Conservation (phyloP, 2,113 vertebrate species). For the Brachyhypopomus occidentalis region DNA sequence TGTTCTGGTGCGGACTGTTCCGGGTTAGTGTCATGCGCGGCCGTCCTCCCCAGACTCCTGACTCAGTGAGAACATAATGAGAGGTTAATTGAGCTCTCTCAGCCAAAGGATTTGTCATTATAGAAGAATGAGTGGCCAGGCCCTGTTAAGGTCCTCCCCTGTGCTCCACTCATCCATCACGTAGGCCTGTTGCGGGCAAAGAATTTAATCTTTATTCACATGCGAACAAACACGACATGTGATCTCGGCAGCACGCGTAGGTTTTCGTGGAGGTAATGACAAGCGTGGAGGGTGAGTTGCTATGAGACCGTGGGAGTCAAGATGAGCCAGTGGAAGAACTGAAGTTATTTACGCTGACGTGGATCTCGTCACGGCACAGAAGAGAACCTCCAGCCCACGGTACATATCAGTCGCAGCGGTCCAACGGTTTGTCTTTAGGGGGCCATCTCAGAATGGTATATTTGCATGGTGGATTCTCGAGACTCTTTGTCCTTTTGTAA, state of each 20-base stretch:
- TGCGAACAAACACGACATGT: conserved; percentile 24
- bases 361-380: conserved; percentile 11
- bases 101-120: conserved; percentile 45
- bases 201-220: conserved; percentile 31
- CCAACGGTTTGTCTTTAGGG: conserved; percentile 44
- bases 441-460: conserved; percentile 25
- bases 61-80: conserved; percentile 36
- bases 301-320: background rate
- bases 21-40: conserved; percentile 15
- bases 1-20: conserved; percentile 1
- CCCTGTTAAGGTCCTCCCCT: conserved; percentile 27
- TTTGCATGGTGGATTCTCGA: conserved; percentile 26
- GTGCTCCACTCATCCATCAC: conserved; percentile 49
- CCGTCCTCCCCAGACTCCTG: background rate
- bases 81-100: conserved; percentile 55
- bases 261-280: background rate
- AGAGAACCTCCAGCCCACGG: conserved; percentile 17
- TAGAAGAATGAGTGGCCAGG: conserved; percentile 32
- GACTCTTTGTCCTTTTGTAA: conserved; percentile 26
- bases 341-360: conserved; percentile 18
- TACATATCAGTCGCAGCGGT: conserved; percentile 7
- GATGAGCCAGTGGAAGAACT: conserved; percentile 7
- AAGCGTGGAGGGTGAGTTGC: background rate
- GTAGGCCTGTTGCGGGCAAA: background rate
- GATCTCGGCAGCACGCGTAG: background rate